A percentile compares a stretch with the other conserved stretches of the same genome.
These are phyloP conservation scores for Mus caroli DNA, from an alignment of 2,797 vertebrate species.

Conservation along the genomic window DNA sequence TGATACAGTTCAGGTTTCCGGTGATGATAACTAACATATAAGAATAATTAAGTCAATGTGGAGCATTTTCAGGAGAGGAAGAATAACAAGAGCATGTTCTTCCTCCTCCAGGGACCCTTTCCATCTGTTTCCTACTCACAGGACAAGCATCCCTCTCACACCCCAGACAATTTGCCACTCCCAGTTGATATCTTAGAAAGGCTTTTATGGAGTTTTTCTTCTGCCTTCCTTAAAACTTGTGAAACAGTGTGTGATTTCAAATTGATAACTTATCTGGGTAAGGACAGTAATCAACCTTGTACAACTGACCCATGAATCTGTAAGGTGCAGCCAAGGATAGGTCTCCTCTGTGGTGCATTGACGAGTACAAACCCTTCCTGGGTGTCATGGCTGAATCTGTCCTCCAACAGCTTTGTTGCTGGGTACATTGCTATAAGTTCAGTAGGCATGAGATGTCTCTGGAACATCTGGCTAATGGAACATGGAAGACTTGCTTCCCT, in stretches of 20 bases:
- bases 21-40: background rate
- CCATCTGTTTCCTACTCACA: background rate
- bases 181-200: background rate
- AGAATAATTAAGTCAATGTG: background rate
- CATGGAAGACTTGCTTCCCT: background rate
- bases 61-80: background rate
- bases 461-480: background rate
- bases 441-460: background rate
- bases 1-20: background rate
- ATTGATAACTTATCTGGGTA: background rate
- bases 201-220: slow-evolving; percentile 19
- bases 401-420: background rate
- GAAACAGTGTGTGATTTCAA: background rate
- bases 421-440: background rate
- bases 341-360: background rate
- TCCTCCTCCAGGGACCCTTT: background rate
- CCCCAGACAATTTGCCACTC: background rate
- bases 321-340: background rate
- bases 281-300: background rate
- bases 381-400: background rate
- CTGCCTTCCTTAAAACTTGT: background rate
- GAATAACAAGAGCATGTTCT: background rate
- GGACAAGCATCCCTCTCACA: background rate
- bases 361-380: background rate
- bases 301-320: background rate